A percentile compares a stretch with the other conserved stretches of the same genome.
Conservation (phyloP, 2,888 invertebrate genomes). For the Mamestra brassicae region DNA sequence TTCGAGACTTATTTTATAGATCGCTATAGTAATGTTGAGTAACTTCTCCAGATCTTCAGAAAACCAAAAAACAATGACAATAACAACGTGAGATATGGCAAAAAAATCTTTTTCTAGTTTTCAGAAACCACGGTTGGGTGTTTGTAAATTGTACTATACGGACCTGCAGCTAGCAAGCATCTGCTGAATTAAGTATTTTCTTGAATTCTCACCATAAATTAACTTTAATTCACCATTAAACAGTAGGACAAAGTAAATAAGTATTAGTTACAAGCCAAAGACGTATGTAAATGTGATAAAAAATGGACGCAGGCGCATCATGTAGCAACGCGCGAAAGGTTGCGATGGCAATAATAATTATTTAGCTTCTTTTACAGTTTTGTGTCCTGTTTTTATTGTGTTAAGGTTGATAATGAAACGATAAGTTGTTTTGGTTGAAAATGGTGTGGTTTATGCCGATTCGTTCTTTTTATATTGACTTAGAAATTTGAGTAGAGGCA, state of each 20-base stretch:
- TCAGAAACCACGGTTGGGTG: too few species aligned
- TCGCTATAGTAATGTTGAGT: too few species aligned
- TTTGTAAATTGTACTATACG: not conserved
- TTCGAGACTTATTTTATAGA: too few species aligned
- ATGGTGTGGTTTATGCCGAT: slow-evolving; percentile 38
- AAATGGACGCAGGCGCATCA: slow-evolving; percentile 60
- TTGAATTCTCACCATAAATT: slow-evolving; percentile 54
- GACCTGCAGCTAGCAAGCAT: not conserved
- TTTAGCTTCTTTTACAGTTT: slow-evolving; percentile 3
- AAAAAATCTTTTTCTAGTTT: too few species aligned
- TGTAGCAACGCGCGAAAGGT: slow-evolving; percentile 33
- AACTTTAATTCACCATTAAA: slow-evolving; percentile 51
- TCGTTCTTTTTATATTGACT: slow-evolving; percentile 3
- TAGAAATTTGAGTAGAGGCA: not conserved
- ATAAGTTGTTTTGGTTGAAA: not conserved
- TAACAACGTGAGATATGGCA: too few species aligned
- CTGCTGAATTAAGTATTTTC: slow-evolving; percentile 12
- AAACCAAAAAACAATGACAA: too few species aligned
- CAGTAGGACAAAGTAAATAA: slow-evolving; percentile 58
- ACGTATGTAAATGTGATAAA: slow-evolving; percentile 62
- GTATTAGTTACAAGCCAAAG: slow-evolving; percentile 62
- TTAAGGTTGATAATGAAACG: slow-evolving; percentile 29
- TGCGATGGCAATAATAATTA: slow-evolving; percentile 42
- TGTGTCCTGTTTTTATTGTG: not conserved
- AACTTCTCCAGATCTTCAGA: too few species aligned